phyloP scores from a whole-genome alignment of 2,797 vertebrate species.

The Lophotriccus pileatus region DNA sequence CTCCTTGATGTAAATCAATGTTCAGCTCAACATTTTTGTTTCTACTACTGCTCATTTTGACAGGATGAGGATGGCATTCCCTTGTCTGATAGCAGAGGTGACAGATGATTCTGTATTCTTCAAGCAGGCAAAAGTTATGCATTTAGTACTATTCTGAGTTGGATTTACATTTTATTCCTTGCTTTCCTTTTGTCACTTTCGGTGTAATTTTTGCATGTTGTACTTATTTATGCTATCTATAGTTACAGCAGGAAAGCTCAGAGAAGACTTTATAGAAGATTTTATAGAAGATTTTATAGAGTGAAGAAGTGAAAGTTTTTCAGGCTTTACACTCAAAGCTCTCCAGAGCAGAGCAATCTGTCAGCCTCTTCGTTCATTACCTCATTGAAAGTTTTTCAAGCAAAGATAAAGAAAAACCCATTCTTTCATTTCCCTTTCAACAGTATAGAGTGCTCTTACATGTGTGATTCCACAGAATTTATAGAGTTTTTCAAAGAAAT shows the following conservation, averaged over 20 bases:
- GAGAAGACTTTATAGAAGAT: neutral
- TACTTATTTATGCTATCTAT: neutral
- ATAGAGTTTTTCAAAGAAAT: neutral
- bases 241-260: neutral
- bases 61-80: neutral
- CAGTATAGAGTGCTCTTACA: neutral
- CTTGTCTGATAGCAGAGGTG: neutral
- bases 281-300: neutral
- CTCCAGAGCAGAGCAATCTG: neutral
- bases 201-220: neutral
- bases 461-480: neutral
- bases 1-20: neutral
- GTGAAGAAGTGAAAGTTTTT: neutral
- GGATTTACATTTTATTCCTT: neutral
- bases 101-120: neutral
- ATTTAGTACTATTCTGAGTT: neutral
- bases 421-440: neutral
- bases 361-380: neutral
- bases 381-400: constrained; percentile 4
- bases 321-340: neutral
- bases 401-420: neutral
- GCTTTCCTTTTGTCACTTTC: neutral
- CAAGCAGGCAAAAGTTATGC: neutral
- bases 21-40: neutral
- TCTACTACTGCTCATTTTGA: neutral